Evolutionary conservation across 2,113 vertebrate species (phyloP).

Genomic region (Mystacornis crossleyi): DNA sequence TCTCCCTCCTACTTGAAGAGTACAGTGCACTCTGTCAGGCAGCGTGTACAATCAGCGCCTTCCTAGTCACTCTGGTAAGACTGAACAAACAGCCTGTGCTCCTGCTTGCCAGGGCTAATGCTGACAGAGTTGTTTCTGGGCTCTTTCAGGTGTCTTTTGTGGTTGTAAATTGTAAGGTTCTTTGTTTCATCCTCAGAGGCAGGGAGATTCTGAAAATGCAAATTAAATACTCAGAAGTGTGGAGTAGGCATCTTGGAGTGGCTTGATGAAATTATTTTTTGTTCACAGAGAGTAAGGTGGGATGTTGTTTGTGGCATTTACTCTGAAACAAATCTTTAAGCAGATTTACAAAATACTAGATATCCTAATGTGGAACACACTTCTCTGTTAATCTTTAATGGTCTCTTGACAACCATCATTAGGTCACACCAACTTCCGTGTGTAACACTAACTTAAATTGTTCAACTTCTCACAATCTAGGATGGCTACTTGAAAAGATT

Average conservation of each 20-base stretch:
- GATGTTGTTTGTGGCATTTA: background rate
- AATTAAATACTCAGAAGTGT: background rate
- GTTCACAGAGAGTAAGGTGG: background rate
- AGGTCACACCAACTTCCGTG: background rate
- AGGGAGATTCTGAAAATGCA: background rate
- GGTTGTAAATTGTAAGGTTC: background rate
- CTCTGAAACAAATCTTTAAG: background rate
- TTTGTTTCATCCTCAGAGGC: background rate
- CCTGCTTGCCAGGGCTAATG: background rate
- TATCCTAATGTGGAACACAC: background rate
- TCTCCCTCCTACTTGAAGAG: constrained; percentile 94
- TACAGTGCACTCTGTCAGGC: constrained; percentile 95
- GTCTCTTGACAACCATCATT: background rate
- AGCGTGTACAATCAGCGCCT: constrained; percentile 93
- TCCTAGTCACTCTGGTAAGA: constrained; percentile 95
- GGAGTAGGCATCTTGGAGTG: background rate
- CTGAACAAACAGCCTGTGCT: background rate
- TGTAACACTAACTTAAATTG: background rate
- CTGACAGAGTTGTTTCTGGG: background rate
- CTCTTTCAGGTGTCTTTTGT: background rate
- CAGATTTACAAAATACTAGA: background rate
- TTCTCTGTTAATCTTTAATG: background rate
- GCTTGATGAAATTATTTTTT: background rate
- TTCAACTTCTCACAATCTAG: background rate
- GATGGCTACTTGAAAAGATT: background rate